Conservation (phyloP, 92 coral and sea anemone species). For the Blastomussa wellsi region DNA sequence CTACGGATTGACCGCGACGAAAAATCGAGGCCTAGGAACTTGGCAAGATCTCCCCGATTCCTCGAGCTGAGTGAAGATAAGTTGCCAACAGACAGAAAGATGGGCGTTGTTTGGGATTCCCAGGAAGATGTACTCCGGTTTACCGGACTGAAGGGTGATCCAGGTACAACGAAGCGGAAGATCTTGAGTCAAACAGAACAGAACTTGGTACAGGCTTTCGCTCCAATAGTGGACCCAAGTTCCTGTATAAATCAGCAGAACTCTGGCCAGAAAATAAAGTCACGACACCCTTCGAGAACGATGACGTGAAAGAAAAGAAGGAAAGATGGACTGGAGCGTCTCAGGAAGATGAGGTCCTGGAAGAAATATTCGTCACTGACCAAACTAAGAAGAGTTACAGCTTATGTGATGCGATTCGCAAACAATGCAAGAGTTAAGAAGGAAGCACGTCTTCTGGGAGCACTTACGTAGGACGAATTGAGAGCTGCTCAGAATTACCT, state of each 20-base stretch:
- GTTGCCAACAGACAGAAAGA: slow-evolving; percentile 32
- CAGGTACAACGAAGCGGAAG: slow-evolving; percentile 30
- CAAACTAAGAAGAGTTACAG: not conserved
- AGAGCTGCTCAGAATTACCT: too few relatives aligned
- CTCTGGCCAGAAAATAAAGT: slow-evolving; percentile 16
- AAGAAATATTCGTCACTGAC: not conserved
- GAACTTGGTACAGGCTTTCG: slow-evolving; percentile 10
- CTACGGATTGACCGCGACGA: too few relatives aligned
- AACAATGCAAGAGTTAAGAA: not conserved
- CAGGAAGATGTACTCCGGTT: slow-evolving; percentile 22
- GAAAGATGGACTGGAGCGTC: too few relatives aligned
- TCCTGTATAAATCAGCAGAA: slow-evolving; percentile 1
- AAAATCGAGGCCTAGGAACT: too few relatives aligned
- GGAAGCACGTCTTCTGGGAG: not conserved
- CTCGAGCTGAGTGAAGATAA: slow-evolving; percentile 33
- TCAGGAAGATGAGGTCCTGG: slow-evolving; percentile 23
- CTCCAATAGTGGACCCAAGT: slow-evolving; percentile 16
- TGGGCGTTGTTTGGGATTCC: slow-evolving; percentile 12
- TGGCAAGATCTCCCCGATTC: slow-evolving; percentile 48
- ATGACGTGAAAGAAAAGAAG: slow-evolving; percentile 1
- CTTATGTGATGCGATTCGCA: slow-evolving; percentile 12
- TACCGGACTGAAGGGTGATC: slow-evolving; percentile 16
- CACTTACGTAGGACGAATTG: not conserved
- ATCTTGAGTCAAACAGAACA: slow-evolving; percentile 31
- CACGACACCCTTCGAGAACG: not conserved